phyloP scores from a whole-genome alignment of 2,888 invertebrate species.

The Diploptera punctata region DNA sequence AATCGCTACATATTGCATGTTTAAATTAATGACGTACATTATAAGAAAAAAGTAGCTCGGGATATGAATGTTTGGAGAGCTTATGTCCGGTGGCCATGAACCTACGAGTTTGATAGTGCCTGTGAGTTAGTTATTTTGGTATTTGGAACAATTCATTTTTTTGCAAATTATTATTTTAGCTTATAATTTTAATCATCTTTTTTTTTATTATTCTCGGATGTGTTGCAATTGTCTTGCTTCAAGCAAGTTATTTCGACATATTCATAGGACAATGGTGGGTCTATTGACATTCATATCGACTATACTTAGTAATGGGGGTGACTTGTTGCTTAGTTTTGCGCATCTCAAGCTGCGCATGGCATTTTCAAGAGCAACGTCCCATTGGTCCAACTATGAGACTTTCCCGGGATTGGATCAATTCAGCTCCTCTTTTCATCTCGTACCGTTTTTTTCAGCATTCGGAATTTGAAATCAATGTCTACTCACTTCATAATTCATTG shows the following conservation, averaged over 20 bases:
- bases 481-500: slow-evolving; percentile 25
- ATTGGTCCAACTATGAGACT: slow-evolving; percentile 29
- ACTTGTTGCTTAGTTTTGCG: slow-evolving; percentile 25
- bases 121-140: no score
- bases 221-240: no score
- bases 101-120: no score
- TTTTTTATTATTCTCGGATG: no score
- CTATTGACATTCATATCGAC: background rate
- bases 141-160: no score
- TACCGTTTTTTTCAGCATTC: background rate
- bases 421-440: slow-evolving; percentile 24
- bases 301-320: background rate
- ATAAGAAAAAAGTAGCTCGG: no score
- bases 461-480: slow-evolving; percentile 32
- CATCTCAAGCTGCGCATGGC: slow-evolving; percentile 21
- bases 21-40: no score
- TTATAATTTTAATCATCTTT: no score
- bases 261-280: background rate
- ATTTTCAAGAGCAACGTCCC: slow-evolving; percentile 18
- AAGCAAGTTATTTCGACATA: background rate
- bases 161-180: no score
- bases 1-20: no score
- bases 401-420: slow-evolving; percentile 34
- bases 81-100: no score
- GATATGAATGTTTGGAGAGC: no score